Conservation (phyloP, 2,888 invertebrate species). For the Apotomis turbidana region DNA sequence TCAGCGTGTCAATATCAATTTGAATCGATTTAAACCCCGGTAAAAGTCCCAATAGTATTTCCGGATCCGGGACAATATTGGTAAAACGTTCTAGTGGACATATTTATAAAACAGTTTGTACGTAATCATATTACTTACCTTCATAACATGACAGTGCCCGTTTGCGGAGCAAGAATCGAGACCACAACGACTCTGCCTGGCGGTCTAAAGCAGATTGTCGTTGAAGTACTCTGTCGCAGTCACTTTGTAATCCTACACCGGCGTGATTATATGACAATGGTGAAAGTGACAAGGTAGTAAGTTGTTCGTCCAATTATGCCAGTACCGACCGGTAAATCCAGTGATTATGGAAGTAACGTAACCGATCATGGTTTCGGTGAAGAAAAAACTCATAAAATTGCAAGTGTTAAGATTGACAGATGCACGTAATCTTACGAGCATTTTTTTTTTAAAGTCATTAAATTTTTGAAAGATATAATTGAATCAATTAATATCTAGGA, state of each 20-base stretch:
- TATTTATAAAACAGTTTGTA: background rate
- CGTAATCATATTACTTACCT: constrained; percentile 2
- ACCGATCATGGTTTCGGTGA: background rate
- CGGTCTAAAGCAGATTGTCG: background rate
- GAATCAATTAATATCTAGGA: no score
- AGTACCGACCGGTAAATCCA: constrained; percentile 13
- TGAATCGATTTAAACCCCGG: no score
- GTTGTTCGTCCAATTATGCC: no score
- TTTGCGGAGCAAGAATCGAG: background rate
- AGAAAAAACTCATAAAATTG: background rate
- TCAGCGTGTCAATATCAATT: no score
- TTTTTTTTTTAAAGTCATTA: no score
- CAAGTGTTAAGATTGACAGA: background rate
- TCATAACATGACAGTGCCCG: background rate
- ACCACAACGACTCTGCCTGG: background rate
- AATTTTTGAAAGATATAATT: no score
- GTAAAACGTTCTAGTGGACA: background rate
- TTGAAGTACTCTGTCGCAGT: background rate
- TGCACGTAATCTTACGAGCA: background rate
- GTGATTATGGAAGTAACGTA: constrained; percentile 12
- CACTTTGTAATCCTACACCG: background rate
- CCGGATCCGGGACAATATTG: background rate
- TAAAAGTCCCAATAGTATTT: no score
- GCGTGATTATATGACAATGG: background rate
- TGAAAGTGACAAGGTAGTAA: constrained; percentile 4